Conservation (phyloP, 1,140 invertebrate species). For the Heliconius nattereri region DNA sequence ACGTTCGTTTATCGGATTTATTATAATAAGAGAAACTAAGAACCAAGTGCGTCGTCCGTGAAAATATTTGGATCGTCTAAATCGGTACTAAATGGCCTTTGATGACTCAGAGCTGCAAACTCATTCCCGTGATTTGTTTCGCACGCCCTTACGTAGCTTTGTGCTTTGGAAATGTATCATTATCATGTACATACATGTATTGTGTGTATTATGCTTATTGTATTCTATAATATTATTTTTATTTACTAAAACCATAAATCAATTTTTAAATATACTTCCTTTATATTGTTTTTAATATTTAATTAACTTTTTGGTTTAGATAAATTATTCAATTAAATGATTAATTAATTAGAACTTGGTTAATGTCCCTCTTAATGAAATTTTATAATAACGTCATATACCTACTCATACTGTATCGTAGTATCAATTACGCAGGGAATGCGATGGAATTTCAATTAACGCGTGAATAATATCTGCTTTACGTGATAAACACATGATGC, state of each 20-base stretch:
- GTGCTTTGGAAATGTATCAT: background rate
- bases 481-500: constrained; percentile 18
- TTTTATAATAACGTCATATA: constrained; percentile 16
- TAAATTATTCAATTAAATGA: background rate
- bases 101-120: constrained; percentile 60
- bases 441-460: constrained; percentile 61
- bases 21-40: constrained; percentile 28
- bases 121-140: constrained; percentile 45
- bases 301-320: background rate
- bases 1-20: background rate
- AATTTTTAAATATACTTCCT: background rate
- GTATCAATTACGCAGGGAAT: constrained; percentile 49
- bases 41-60: constrained; percentile 65
- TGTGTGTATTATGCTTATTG: background rate
- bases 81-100: constrained; percentile 72
- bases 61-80: constrained; percentile 75
- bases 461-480: constrained; percentile 34
- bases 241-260: background rate
- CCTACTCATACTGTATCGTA: constrained; percentile 8
- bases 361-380: constrained; percentile 32
- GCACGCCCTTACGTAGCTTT: constrained; percentile 40
- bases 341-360: constrained; percentile 24
- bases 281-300: too few relatives aligned
- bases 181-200: background rate
- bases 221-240: background rate